Percentiles rank a stretch among this genome's conserved stretches.
These are phyloP conservation scores for Idaea straminata DNA, from an alignment of 2,888 invertebrate species.

Conservation along the genomic window DNA sequence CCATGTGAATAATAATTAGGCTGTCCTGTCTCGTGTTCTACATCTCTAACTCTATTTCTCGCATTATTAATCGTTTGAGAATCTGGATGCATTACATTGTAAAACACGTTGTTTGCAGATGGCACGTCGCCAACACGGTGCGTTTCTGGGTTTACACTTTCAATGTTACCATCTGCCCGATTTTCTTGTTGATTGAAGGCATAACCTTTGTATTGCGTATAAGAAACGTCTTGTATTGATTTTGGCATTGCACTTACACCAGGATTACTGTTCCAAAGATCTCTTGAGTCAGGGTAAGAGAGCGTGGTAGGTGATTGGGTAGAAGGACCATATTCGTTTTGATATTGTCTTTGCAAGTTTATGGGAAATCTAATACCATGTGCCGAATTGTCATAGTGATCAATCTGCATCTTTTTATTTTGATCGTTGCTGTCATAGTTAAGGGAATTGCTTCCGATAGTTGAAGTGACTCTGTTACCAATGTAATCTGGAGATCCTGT, in stretches of 20 bases:
- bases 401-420: constrained; percentile 62
- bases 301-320: constrained; percentile 54
- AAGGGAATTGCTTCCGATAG: constrained; percentile 46
- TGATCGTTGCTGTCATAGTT: constrained; percentile 52
- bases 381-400: constrained; percentile 69
- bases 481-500: constrained; percentile 57
- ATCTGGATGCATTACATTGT: constrained; percentile 66
- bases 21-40: constrained; percentile 56
- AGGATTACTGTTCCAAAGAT: constrained; percentile 53
- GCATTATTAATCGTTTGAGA: constrained; percentile 49
- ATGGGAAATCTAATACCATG: constrained; percentile 62
- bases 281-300: constrained; percentile 54
- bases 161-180: constrained; percentile 42
- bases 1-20: constrained; percentile 64
- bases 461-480: constrained; percentile 52
- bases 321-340: constrained; percentile 58
- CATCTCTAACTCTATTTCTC: constrained; percentile 51
- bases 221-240: constrained; percentile 54
- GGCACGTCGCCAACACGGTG: constrained; percentile 58
- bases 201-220: constrained; percentile 55
- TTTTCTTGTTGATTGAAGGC: constrained; percentile 50
- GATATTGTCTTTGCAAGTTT: constrained; percentile 56
- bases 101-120: constrained; percentile 63
- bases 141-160: constrained; percentile 54
- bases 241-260: constrained; percentile 51